phyloP scores from a whole-genome alignment of 2,113 vertebrate species.

The Rousettus leschenaultii region DNA sequence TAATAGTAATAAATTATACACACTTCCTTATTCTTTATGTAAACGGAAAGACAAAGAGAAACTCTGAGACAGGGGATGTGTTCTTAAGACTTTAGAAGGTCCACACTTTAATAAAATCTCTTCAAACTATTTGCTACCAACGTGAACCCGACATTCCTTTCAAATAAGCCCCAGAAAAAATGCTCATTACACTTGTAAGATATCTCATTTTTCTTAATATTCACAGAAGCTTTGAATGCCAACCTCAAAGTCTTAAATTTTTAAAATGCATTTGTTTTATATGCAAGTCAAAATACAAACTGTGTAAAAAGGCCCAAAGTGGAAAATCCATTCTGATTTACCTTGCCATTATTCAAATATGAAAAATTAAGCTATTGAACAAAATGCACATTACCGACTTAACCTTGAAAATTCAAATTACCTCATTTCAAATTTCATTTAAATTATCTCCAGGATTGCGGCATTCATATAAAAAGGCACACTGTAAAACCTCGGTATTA shows the following conservation, averaged over 20 bases:
- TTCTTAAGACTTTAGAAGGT: conserved; percentile 59
- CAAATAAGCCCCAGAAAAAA: conserved; percentile 61
- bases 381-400: conserved; percentile 10
- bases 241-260: neutral
- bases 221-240: neutral
- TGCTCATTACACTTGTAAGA: conserved; percentile 45
- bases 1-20: conserved; percentile 80
- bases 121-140: conserved; percentile 54
- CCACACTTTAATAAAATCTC: conserved; percentile 62
- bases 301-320: neutral
- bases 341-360: neutral
- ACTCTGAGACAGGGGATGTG: conserved; percentile 57
- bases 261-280: neutral
- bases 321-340: neutral
- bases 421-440: conserved; percentile 38
- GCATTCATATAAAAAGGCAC: neutral
- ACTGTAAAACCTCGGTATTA: neutral
- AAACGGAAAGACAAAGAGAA: conserved; percentile 70
- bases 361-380: neutral
- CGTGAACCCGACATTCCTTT: conserved; percentile 52
- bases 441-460: neutral
- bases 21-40: conserved; percentile 75
- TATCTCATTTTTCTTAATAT: conserved; percentile 14
- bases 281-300: neutral
- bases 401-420: neutral